phyloP scores from a whole-genome alignment of 2,797 vertebrate species.

The Hirundo rustica region DNA sequence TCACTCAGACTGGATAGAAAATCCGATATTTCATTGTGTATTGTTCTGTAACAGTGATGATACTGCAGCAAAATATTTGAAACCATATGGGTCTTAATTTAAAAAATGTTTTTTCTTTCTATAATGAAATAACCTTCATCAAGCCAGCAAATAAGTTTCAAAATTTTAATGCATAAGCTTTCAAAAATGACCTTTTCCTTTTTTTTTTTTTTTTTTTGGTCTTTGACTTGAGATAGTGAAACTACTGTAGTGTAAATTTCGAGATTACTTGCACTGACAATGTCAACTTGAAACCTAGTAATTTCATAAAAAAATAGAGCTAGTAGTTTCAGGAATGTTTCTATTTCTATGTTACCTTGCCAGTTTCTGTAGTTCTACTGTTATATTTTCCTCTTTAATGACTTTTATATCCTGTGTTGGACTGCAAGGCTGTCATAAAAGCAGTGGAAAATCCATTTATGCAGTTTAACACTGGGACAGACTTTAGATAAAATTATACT shows the following conservation, averaged over 20 bases:
- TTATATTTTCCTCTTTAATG: slow-evolving; percentile 10
- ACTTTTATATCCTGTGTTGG: not conserved
- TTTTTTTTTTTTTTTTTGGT: not conserved
- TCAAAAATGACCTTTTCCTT: not conserved
- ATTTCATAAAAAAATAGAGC: slow-evolving; percentile 2
- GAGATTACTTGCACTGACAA: slow-evolving; percentile 30
- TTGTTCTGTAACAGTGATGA: not conserved
- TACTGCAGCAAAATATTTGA: not conserved
- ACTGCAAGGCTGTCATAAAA: not conserved
- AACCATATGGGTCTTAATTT: not conserved
- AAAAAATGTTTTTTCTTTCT: not conserved
- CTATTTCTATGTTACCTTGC: not conserved
- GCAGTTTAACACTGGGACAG: not conserved
- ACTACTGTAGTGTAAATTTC: slow-evolving; percentile 37
- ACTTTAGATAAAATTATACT: not conserved
- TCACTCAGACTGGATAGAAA: not conserved
- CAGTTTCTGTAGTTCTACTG: not conserved
- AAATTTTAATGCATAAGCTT: not conserved
- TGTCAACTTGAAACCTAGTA: slow-evolving; percentile 8
- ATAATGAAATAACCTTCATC: not conserved
- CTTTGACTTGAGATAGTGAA: not conserved
- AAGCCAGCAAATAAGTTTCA: not conserved
- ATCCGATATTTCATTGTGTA: not conserved
- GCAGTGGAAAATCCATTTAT: not conserved
- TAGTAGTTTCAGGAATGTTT: slow-evolving; percentile 2